A percentile compares a stretch with the other conserved stretches of the same genome.
These are phyloP conservation scores for Periophthalmus modestus DNA, from an alignment of 2,113 vertebrate genomes.

Conservation along the genomic window DNA sequence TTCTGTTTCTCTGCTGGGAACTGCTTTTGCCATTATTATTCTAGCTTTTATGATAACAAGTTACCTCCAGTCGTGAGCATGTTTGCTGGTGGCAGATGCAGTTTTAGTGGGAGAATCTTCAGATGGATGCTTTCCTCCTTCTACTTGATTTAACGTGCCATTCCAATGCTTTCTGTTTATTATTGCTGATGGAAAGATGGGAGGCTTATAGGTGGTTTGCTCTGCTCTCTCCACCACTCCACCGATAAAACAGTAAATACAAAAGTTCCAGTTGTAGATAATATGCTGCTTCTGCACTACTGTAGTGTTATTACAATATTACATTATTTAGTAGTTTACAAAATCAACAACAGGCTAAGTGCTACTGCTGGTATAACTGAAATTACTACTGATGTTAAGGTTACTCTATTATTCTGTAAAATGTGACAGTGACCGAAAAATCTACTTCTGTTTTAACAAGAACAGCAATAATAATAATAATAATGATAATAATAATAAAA, in stretches of 20 bases:
- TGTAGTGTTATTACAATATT: background rate
- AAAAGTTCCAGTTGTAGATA: background rate
- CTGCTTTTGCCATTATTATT: constrained; percentile 36
- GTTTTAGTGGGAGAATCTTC: constrained; percentile 31
- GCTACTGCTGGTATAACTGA: too few species aligned
- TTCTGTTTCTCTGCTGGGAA: constrained; percentile 43
- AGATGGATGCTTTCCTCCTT: constrained; percentile 31
- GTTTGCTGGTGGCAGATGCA: constrained; percentile 30
- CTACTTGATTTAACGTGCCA: constrained; percentile 13
- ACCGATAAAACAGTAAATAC: background rate
- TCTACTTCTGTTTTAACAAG: too few species aligned
- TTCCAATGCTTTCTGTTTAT: constrained; percentile 16
- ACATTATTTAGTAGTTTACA: background rate
- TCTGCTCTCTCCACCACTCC: constrained; percentile 13
- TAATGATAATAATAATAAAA: too few species aligned
- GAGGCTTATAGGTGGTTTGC: constrained; percentile 9
- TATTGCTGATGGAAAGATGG: constrained; percentile 23
- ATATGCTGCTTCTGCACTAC: background rate
- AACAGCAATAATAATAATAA: too few species aligned
- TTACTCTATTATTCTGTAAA: background rate
- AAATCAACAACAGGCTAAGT: background rate
- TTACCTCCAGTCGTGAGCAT: constrained; percentile 40
- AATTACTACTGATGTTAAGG: too few species aligned
- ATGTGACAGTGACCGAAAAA: background rate
- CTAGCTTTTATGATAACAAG: constrained; percentile 46